These are phyloP conservation scores for Eonycteris spelaea DNA, from an alignment of 2,113 vertebrate species.

Conservation along the genomic window DNA sequence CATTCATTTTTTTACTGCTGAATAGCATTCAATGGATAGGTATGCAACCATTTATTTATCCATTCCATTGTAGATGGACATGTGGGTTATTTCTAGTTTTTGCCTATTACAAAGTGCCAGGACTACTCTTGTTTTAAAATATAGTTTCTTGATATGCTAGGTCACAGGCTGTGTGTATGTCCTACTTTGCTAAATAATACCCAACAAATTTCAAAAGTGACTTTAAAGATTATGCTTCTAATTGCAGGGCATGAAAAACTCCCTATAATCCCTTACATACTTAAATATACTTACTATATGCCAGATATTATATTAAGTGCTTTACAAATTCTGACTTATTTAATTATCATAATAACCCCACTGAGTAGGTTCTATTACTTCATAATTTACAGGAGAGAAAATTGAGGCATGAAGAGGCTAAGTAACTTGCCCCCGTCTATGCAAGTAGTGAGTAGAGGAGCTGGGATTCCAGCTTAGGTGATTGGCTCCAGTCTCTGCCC, in stretches of 20 bases:
- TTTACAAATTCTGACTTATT: constrained; percentile 10
- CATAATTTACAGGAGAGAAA: background rate
- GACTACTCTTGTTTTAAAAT: background rate
- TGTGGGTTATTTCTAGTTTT: background rate
- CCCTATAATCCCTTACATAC: background rate
- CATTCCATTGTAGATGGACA: background rate
- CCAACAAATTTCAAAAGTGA: background rate
- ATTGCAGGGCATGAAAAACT: background rate
- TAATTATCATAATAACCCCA: background rate
- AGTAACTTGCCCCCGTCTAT: background rate
- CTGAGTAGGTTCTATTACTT: background rate
- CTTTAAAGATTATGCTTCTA: background rate
- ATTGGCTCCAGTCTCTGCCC: background rate
- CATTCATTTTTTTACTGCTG: background rate
- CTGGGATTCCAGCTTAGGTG: background rate
- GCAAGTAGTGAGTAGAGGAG: background rate
- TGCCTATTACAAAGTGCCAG: background rate
- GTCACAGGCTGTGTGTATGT: background rate
- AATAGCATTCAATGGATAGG: background rate
- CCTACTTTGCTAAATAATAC: background rate
- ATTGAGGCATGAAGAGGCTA: background rate
- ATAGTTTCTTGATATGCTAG: background rate
- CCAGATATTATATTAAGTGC: background rate
- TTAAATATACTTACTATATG: background rate
- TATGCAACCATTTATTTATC: background rate